phyloP scores from a whole-genome alignment of 2,113 vertebrate genomes.

The Cinclus mexicanus region DNA sequence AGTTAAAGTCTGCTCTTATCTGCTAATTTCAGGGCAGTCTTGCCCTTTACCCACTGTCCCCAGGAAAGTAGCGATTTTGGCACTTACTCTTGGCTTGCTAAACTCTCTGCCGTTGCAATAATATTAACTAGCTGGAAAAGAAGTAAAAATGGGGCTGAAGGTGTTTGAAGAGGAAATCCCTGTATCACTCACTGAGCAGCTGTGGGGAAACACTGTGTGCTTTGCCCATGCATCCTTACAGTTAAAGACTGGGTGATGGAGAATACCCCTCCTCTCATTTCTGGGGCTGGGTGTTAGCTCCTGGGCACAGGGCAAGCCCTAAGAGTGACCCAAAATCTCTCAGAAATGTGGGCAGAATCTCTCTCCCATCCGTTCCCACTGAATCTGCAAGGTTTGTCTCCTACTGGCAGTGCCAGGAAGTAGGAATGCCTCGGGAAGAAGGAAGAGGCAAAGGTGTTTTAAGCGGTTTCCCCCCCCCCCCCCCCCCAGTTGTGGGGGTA shows the following conservation, averaged over 20 bases:
- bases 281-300: not conserved
- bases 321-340: not conserved
- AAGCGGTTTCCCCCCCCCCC: accelerated
- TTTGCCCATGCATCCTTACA: not conserved
- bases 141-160: not conserved
- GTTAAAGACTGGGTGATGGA: not conserved
- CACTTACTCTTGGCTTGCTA: conserved; percentile 31
- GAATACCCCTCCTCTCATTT: not conserved
- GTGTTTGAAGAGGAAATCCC: not conserved
- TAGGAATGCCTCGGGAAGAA: not conserved
- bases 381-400: not conserved
- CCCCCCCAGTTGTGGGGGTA: accelerated
- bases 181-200: not conserved
- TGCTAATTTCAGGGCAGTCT: conserved; percentile 64
- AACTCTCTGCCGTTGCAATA: not conserved
- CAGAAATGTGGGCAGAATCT: not conserved
- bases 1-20: conserved; percentile 68
- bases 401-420: not conserved
- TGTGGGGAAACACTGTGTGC: accelerated
- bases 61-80: conserved; percentile 61
- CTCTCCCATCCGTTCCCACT: accelerated
- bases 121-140: not conserved
- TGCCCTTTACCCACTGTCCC: conserved; percentile 64
- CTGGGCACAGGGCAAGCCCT: not conserved
- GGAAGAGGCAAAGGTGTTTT: not conserved